Percentiles rank a stretch among this genome's conserved stretches.
Evolutionary conservation across 2,888 invertebrate species (phyloP).

Genomic region (Euproctis similis): DNA sequence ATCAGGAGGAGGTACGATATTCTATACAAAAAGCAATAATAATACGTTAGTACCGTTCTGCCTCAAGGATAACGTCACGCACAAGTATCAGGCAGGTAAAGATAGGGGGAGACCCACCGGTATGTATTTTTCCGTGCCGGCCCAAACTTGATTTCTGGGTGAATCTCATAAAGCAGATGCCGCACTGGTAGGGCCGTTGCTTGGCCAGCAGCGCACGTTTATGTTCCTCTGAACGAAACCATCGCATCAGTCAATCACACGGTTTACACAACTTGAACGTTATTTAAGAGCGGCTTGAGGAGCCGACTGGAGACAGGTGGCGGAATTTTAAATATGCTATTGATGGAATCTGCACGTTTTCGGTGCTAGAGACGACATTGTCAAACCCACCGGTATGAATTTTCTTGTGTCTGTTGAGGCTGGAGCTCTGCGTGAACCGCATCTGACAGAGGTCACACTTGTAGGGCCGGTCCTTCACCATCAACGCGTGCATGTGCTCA

Average conservation of each 20-base stretch:
- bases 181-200: constrained; percentile 78
- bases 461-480: constrained; percentile 77
- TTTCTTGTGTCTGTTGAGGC: constrained; percentile 82
- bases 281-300: constrained; percentile 29
- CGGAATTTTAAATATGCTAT: constrained; percentile 22
- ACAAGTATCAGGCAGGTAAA: constrained; percentile 45
- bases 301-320: constrained; percentile 25
- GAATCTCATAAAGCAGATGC: constrained; percentile 79
- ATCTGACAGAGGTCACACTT: constrained; percentile 81
- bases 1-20: constrained; percentile 69
- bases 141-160: constrained; percentile 81
- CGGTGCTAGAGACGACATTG: constrained; percentile 33
- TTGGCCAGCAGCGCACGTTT: constrained; percentile 65
- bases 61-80: constrained; percentile 57
- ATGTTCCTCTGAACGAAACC: constrained; percentile 68
- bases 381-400: constrained; percentile 78
- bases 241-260: constrained; percentile 43
- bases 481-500: constrained; percentile 73
- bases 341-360: constrained; percentile 36
- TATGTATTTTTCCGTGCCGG: constrained; percentile 80
- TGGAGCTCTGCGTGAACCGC: constrained; percentile 83
- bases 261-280: constrained; percentile 18
- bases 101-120: constrained; percentile 62
- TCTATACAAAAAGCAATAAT: constrained; percentile 29
- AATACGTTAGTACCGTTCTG: constrained; percentile 51